These are phyloP conservation scores for Marmota flaviventris DNA, from an alignment of 2,113 vertebrate species.

Conservation along the genomic window DNA sequence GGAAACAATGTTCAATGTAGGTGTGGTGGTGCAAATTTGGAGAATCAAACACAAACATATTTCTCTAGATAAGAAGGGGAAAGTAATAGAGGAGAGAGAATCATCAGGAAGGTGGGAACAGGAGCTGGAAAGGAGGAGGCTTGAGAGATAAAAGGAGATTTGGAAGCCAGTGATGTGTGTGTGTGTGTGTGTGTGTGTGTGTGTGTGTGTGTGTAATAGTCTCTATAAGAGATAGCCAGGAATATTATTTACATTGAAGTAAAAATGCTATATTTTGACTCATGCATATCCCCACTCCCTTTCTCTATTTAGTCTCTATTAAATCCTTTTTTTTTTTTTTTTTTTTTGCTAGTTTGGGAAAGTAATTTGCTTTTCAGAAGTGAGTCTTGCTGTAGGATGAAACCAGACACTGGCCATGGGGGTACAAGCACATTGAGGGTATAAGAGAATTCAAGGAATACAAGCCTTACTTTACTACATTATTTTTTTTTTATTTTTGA, in stretches of 20 bases:
- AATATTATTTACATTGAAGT: not conserved
- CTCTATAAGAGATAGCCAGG: not conserved
- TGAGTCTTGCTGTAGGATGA: not conserved
- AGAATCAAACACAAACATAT: not conserved
- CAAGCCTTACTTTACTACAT: not conserved
- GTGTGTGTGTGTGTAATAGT: not conserved
- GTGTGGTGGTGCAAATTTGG: not conserved
- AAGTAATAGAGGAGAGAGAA: not conserved
- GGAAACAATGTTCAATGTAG: not conserved
- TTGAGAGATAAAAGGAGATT: not conserved
- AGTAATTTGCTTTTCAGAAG: not conserved
- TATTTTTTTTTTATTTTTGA: constrained; percentile 39
- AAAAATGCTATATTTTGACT: not conserved
- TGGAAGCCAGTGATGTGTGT: not conserved
- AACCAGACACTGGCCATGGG: not conserved
- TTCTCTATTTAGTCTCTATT: not conserved
- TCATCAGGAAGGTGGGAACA: not conserved
- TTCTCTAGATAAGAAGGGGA: not conserved
- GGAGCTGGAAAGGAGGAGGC: not conserved
- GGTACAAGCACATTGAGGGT: not conserved
- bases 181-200: too few relatives aligned
- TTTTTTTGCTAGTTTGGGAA: not conserved
- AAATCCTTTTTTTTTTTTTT: not conserved
- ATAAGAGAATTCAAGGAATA: not conserved
- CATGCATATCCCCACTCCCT: not conserved